A percentile compares a stretch with the other conserved stretches of the same genome.
These are phyloP conservation scores for Cynopterus sphinx DNA, from an alignment of 2,797 vertebrate species.

Conservation along the genomic window DNA sequence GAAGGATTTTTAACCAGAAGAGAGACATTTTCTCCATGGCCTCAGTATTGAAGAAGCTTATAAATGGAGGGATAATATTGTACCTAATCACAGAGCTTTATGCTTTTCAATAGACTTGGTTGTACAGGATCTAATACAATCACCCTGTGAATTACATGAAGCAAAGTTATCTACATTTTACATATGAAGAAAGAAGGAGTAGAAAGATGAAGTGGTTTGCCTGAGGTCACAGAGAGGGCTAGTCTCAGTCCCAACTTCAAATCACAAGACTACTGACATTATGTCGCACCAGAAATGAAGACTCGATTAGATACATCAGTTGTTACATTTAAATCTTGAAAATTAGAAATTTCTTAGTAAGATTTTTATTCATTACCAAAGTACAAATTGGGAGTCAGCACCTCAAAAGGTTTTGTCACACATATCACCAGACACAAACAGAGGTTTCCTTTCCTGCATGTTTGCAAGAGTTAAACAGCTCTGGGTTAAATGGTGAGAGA, in stretches of 20 bases:
- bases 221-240: neutral
- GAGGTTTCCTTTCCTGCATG: neutral
- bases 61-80: neutral
- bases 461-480: slow-evolving; percentile 38
- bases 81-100: neutral
- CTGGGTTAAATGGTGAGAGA: neutral
- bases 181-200: neutral
- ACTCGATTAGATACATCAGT: neutral
- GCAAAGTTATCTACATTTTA: neutral
- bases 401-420: neutral
- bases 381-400: neutral
- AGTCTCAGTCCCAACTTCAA: neutral
- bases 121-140: neutral
- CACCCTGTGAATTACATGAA: neutral
- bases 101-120: neutral
- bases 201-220: neutral
- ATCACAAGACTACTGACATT: neutral
- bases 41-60: neutral
- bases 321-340: neutral
- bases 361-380: neutral
- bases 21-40: neutral
- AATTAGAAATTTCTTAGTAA: neutral
- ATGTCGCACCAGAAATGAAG: neutral
- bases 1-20: neutral
- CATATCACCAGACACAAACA: neutral